Base-by-base conservation (phyloP, 1,140 invertebrate species). In the Heliconius hewitsoni region DNA sequence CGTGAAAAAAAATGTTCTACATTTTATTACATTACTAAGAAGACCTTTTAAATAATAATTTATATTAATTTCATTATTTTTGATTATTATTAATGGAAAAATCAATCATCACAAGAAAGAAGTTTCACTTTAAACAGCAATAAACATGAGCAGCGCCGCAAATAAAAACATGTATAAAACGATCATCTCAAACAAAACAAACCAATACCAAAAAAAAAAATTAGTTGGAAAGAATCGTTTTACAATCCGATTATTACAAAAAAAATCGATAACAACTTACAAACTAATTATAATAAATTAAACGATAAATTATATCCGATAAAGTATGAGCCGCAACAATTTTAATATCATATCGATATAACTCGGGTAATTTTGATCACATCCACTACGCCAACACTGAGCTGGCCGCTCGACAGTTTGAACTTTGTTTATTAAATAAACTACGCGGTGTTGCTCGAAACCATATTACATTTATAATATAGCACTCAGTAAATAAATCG, bases 261-360 rank as follows among this genome's bases (percentile, higher is more conserved):
- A 83, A 66, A 85, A 80, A 86, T 80, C 77, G 88, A 90, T 91
- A 93, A 90, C 88, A 89, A 85, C 81, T 89, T 83, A 89, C 82
- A 84, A 86, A 76, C 86, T 90, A 89, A 89, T 86, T 89, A 90
- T 89, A 93, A 94, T 93, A 92, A 93, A 94, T 92, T 89, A 91
- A 90, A 88, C 77, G 77, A 87, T 91, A 87, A 91, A 87, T 87
- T 84, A 86, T 87, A 87, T 84, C 87, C 82, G 84, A 86, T 87
- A 88, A 86, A 86, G 84, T 86, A 85, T 89, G 86, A 92, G 90
- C 89, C 88, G 91, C 87, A 94, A 94, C 90, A 90, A 93, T 92
- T 93, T 93, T 94, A 94, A 93, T 94, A 94, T 94, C 92, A 91
- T 90, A 87, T 89, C 78, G 91, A 93, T 92, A 92, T 92, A 94